Base-by-base conservation (phyloP, 2,888 invertebrate genomes). In the Drosophila mettleri region DNA sequence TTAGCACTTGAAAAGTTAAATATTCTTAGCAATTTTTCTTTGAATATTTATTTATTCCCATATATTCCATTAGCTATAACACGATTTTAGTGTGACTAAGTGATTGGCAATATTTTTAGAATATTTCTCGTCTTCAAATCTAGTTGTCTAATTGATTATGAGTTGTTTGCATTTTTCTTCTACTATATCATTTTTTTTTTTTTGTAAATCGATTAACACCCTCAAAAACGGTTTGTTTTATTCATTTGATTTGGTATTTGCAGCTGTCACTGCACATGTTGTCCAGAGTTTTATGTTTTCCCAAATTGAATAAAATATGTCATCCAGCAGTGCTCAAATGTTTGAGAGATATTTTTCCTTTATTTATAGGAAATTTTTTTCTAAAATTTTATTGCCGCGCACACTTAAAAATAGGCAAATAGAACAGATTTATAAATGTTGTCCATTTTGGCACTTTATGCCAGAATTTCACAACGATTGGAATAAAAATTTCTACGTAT, bases 301-400 rank as follows among this genome's bases (percentile, higher is more conserved):
- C 38, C 46, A 75, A 75, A 76, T 75, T 64, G 61, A 75, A 76
- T 75, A 43, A 72, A 63, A 72, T 18, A 45, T 29, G 33, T 29
- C 54, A 64, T 22, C 36, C 22, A 36, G 38, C 36, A 59, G 20
- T 70, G 62, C 45, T 52, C 45, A 52, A 52, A 48, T 71, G 16
- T 54, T 63, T 58, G 38, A 57, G 53, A 57, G 24, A 29, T 4
- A 41, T 58, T 34, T 58, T 43, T 18, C 20, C 16, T 29, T 41
- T 63, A 31, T 61, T 45, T 45, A 18, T 27, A 2, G 14, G 24
- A 38, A 55, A 16, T 29, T 22, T 22, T 12, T 12, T 46, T 3
- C 20, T 29, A 22, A 33, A 53, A 61, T 64, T 63, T 43, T 53
- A 74, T 43, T 39, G 46, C 55, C 38, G 57, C 18, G 38, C 41